A percentile compares a stretch with the other conserved stretches of the same genome.
phyloP scores from a whole-genome alignment of 2,113 vertebrate species.

The Ardeotis arabs region DNA sequence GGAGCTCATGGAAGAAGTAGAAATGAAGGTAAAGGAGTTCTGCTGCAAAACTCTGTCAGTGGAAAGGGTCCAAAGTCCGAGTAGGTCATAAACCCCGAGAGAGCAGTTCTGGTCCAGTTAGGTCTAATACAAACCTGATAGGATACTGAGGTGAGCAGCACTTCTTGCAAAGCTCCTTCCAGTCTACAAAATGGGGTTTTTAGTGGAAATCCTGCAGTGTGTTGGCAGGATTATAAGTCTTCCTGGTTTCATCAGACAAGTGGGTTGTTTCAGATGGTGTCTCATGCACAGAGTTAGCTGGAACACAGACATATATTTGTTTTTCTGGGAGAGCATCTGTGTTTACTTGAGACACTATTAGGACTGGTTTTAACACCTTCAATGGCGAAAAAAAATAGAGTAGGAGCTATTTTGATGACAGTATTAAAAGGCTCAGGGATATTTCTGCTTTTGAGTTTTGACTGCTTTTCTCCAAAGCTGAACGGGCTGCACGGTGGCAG shows the following conservation, averaged over 20 bases:
- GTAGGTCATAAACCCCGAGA: not conserved
- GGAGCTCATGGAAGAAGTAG: conserved; percentile 86
- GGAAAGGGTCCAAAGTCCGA: not conserved
- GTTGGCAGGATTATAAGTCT: not conserved
- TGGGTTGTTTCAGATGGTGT: not conserved
- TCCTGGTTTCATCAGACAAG: not conserved
- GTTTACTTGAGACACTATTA: not conserved
- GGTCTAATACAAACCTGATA: not conserved
- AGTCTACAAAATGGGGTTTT: not conserved
- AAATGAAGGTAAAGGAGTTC: conserved; percentile 75
- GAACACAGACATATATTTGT: not conserved
- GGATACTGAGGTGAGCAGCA: not conserved
- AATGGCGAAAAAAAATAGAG: not conserved
- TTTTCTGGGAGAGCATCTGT: not conserved
- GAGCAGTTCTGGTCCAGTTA: not conserved
- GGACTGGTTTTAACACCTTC: not conserved
- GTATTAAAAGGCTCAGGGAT: not conserved
- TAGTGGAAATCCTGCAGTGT: not conserved
- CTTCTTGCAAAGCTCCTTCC: not conserved
- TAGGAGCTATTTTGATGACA: not conserved
- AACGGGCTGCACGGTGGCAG: not conserved
- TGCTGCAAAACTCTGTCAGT: not conserved
- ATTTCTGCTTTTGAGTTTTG: not conserved
- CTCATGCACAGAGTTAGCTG: accelerated
- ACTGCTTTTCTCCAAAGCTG: not conserved